A percentile compares a stretch with the other conserved stretches of the same genome.
Evolutionary conservation across 2,888 invertebrate genomes (phyloP).

Genomic region (Hermaeophaga mercurialis): DNA sequence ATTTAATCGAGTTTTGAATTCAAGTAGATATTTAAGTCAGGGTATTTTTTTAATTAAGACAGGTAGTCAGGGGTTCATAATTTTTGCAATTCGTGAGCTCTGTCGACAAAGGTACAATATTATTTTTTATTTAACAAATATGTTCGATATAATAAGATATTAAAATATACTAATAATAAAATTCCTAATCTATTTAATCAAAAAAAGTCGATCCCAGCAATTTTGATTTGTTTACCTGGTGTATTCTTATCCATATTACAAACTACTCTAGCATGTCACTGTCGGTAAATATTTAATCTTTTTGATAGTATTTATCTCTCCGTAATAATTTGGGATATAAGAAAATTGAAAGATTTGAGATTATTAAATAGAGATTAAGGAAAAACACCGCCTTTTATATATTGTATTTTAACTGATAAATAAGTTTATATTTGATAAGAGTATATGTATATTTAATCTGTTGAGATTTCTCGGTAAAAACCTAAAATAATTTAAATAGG

Average conservation of each 20-base stretch:
- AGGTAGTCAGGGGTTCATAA: too few species aligned
- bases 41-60: too few species aligned
- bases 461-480: not conserved
- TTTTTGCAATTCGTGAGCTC: too few species aligned
- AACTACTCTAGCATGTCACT: not conserved
- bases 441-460: slow-evolving; percentile 4
- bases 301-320: slow-evolving; percentile 21
- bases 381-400: slow-evolving; percentile 35
- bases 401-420: slow-evolving; percentile 35
- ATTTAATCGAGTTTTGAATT: too few species aligned
- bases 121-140: too few species aligned
- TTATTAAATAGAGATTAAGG: slow-evolving; percentile 37
- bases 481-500: too few species aligned
- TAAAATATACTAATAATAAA: too few species aligned
- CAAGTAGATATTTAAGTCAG: too few species aligned
- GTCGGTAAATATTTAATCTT: slow-evolving; percentile 29
- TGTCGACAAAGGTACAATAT: too few species aligned
- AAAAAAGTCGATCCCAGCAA: not conserved
- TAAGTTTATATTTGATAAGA: slow-evolving; percentile 30
- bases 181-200: too few species aligned
- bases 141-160: too few species aligned
- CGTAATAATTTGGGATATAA: slow-evolving; percentile 24
- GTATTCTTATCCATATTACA: not conserved
- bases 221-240: not conserved
- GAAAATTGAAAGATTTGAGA: slow-evolving; percentile 35